Percentiles rank a stretch among this genome's conserved stretches.
Evolutionary conservation across 2,113 vertebrate species (phyloP).

Genomic region (Clarias magur): DNA sequence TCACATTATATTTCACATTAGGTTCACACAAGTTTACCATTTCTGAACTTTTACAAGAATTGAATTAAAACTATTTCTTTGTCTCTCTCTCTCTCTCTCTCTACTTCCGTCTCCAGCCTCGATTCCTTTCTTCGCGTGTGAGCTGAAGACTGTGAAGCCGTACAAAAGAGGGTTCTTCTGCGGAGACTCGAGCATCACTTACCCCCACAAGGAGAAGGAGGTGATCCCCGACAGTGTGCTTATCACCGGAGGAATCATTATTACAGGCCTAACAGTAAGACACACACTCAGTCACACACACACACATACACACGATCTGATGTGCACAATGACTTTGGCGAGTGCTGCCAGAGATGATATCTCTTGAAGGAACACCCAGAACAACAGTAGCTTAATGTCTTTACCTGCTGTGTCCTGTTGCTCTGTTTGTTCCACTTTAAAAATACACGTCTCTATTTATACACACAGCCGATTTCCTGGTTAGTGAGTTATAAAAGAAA

Average conservation of each 20-base stretch:
- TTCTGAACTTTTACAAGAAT: too few relatives aligned
- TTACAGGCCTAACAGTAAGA: conserved; percentile 72
- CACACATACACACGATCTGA: neutral
- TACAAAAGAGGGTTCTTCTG: conserved; percentile 78
- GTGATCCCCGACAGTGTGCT: conserved; percentile 72
- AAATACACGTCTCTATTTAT: neutral
- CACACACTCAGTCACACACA: conserved; percentile 24
- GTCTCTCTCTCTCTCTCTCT: conserved; percentile 34
- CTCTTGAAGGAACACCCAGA: conserved; percentile 1
- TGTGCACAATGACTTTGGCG: neutral
- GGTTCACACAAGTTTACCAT: too few relatives aligned
- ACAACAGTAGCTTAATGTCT: conserved; percentile 5
- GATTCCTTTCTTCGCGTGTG: conserved; percentile 77
- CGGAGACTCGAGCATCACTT: conserved; percentile 74
- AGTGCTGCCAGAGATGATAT: conserved; percentile 12
- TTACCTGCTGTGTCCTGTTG: conserved; percentile 14
- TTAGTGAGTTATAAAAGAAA: neutral
- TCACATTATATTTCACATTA: too few relatives aligned
- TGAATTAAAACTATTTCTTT: conserved; percentile 39
- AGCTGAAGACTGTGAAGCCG: conserved; percentile 71
- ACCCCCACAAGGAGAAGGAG: conserved; percentile 64
- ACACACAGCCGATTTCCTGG: neutral
- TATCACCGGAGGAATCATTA: conserved; percentile 72
- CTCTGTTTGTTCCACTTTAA: neutral
- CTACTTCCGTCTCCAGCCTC: conserved; percentile 67